Conservation (phyloP, 2,797 vertebrate species). For the Silurus lanzhouensis region DNA sequence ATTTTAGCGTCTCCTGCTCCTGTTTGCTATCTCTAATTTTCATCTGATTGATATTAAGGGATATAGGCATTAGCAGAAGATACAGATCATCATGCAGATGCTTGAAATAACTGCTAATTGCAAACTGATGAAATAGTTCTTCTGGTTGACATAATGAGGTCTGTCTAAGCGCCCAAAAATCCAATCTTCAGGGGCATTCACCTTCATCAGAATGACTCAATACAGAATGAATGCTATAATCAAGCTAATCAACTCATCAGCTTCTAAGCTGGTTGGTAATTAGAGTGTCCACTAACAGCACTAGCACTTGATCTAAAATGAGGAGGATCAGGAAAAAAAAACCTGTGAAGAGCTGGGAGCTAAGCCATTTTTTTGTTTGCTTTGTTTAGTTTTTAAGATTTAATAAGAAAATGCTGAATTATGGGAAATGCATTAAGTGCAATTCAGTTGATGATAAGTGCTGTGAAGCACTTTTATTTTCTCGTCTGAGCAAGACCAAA, state of each 20-base stretch:
- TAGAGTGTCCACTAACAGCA: constrained; percentile 40
- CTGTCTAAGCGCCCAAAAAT: constrained; percentile 45
- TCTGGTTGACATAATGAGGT: constrained; percentile 47
- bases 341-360: background rate
- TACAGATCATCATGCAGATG: constrained; percentile 39
- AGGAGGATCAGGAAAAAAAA: constrained; percentile 23
- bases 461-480: background rate
- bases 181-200: constrained; percentile 49
- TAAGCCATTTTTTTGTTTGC: constrained; percentile 3
- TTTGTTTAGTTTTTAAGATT: background rate
- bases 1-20: constrained; percentile 28
- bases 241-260: constrained; percentile 46
- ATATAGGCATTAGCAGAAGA: constrained; percentile 41
- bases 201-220: constrained; percentile 46
- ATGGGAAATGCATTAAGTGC: background rate
- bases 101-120: constrained; percentile 47
- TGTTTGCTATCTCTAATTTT: constrained; percentile 38
- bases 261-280: constrained; percentile 40
- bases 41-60: constrained; percentile 37
- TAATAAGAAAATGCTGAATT: constrained; percentile 15
- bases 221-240: constrained; percentile 45
- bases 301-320: constrained; percentile 39
- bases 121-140: constrained; percentile 45
- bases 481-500: constrained; percentile 1
- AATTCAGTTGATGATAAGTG: constrained; percentile 10